These are phyloP conservation scores for Aleiodes sp. DNA, from an alignment of 1,140 invertebrate species.

Conservation along the genomic window DNA sequence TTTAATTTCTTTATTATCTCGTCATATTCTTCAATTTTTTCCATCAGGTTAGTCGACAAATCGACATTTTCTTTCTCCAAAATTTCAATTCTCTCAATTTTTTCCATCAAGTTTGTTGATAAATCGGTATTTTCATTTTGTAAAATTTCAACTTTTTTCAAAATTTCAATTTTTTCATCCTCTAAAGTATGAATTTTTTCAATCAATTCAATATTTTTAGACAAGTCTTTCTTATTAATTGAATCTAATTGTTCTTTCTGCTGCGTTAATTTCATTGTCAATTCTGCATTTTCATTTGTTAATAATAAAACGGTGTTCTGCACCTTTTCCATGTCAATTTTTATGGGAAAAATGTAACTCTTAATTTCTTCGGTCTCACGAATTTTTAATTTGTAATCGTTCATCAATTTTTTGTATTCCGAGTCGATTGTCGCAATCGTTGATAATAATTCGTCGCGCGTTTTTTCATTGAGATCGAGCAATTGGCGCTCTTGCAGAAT, in stretches of 20 bases:
- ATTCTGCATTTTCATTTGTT: slow-evolving; percentile 54
- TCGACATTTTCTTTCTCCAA: slow-evolving; percentile 43
- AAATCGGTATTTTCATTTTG: slow-evolving; percentile 38
- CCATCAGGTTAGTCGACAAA: slow-evolving; percentile 41
- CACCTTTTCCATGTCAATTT: slow-evolving; percentile 47
- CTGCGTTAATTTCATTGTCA: slow-evolving; percentile 44
- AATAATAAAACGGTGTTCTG: slow-evolving; percentile 49
- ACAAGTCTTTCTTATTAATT: neutral
- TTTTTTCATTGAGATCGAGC: slow-evolving; percentile 16
- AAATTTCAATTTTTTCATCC: slow-evolving; percentile 29
- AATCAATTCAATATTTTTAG: neutral
- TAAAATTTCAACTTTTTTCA: slow-evolving; percentile 35
- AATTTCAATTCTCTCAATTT: slow-evolving; percentile 27
- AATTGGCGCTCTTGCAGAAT: neutral
- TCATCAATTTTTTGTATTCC: slow-evolving; percentile 47
- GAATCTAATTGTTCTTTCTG: slow-evolving; percentile 39
- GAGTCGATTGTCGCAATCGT: slow-evolving; percentile 38
- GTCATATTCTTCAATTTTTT: slow-evolving; percentile 43
- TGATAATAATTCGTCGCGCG: slow-evolving; percentile 14
- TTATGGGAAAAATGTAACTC: slow-evolving; percentile 46
- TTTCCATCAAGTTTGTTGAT: slow-evolving; percentile 40
- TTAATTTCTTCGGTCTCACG: slow-evolving; percentile 52
- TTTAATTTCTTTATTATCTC: slow-evolving; percentile 35
- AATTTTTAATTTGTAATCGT: slow-evolving; percentile 45
- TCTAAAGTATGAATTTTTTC: neutral